Evolutionary conservation across 2,888 invertebrate species (phyloP), one percentile per base, ranked within the genome.

Genomic region (Epistrophella euchroma): DNA sequence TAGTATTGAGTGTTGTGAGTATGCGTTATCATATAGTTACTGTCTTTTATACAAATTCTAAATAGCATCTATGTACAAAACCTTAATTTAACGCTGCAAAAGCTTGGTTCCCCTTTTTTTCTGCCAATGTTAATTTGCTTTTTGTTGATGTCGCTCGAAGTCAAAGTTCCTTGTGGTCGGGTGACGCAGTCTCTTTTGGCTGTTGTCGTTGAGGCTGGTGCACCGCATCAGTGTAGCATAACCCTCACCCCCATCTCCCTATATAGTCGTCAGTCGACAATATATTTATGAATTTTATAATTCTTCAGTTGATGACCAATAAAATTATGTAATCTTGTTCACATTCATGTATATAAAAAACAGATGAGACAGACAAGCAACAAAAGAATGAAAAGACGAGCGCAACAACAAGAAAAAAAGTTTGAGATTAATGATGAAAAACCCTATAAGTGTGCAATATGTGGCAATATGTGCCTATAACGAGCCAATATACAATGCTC

Each of bases 221-320:
- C 6, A 64, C 40, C 70, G 35, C 64, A 40, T 74, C 55, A 64
- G 35, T 52, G 73, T 52, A 40, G 56, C 35, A 52, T 62, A 37
- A 32, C 78, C 71, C 25, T 22, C 45, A 22, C 52, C 22, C 22
- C 28, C 40, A 37, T 2, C 35, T 22, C 22, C 74, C 74, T 71
- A 71, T 79, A n/a, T n/a, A n/a, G n/a, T n/a, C n/a, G n/a, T n/a
- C n/a, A 72, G 72, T 37, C 47, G 60, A 37, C 47, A 71, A 76
- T 86, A 52, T 62, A 81, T 81, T 86, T 86, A 77, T 81, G 81
- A 86, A 86, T 73, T 81, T 86, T 86, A 72, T 73, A 81, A 86
- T 77, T 86, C 70, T 81, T 81, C 50, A 76, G 68, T 86, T 86
- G 81, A 86, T 86, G 85, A 86, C 81, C 73, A 86, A 81, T 86